Conservation (phyloP, 2,797 vertebrate genomes). For the Artibeus lituratus region DNA sequence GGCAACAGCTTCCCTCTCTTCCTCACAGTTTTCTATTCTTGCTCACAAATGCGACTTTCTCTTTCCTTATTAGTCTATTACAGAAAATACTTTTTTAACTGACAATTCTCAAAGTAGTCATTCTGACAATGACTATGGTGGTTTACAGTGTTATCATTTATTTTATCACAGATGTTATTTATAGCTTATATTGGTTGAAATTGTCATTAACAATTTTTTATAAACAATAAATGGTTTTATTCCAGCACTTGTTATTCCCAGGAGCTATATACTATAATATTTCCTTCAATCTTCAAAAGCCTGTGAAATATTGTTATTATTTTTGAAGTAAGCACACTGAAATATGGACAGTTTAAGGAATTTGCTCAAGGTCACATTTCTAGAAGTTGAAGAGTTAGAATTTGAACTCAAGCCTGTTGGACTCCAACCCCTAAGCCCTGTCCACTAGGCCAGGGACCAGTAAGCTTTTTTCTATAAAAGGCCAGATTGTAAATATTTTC, state of each 20-base stretch:
- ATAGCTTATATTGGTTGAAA: neutral
- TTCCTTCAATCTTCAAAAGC: neutral
- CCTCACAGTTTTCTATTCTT: neutral
- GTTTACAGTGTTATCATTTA: neutral
- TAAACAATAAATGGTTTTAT: conserved; percentile 17
- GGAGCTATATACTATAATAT: neutral
- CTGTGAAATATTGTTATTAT: neutral
- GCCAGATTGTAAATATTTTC: neutral
- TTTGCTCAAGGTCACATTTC: neutral
- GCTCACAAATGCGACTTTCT: neutral
- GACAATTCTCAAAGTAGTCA: neutral
- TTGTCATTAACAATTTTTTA: conserved; percentile 11
- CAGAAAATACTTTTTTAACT: conserved; percentile 10
- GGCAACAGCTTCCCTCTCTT: neutral
- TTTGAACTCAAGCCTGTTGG: neutral
- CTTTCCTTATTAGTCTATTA: conserved; percentile 9
- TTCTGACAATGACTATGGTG: neutral
- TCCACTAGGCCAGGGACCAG: neutral
- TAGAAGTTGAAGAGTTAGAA: neutral
- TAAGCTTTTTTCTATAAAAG: neutral
- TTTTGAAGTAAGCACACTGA: neutral
- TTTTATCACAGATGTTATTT: conserved; percentile 16
- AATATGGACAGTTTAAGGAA: neutral
- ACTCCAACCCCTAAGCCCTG: neutral
- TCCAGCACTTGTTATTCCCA: neutral